phyloP scores from a whole-genome alignment of 2,888 invertebrate species.

The Ichneumoninae sp. region DNA sequence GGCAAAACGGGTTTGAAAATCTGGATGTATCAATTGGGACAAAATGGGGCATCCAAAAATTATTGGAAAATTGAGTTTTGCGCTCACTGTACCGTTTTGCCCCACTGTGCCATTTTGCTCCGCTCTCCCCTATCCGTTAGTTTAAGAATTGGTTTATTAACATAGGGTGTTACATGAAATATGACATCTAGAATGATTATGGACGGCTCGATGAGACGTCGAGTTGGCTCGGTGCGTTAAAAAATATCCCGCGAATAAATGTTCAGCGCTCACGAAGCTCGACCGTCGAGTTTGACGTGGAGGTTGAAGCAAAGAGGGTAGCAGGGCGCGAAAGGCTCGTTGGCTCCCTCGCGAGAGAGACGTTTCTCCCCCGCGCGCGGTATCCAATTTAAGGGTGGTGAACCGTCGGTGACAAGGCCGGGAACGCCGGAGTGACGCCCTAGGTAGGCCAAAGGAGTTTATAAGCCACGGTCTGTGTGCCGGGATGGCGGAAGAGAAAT shows the following conservation, averaged over 20 bases:
- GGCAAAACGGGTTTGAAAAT: too few species aligned
- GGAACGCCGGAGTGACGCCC: conserved; percentile 10
- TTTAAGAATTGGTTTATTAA: too few species aligned
- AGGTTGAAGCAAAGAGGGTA: conserved; percentile 7
- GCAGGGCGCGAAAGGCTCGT: conserved; percentile 20
- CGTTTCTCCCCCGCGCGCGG: conserved; percentile 1
- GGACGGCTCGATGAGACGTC: neutral
- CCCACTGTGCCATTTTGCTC: too few species aligned
- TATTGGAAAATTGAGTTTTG: too few species aligned
- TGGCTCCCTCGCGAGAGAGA: conserved; percentile 1
- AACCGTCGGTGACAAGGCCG: conserved; percentile 52
- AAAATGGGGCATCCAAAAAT: too few species aligned
- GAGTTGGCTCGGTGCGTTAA: neutral
- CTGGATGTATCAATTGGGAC: too few species aligned
- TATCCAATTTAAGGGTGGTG: conserved; percentile 58
- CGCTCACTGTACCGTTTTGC: too few species aligned
- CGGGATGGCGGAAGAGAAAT: neutral
- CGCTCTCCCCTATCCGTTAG: too few species aligned
- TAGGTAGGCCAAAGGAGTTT: conserved; percentile 32
- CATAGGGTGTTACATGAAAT: too few species aligned
- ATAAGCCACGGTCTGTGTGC: conserved; percentile 15
- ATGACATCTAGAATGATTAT: neutral
- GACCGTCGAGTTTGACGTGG: neutral
- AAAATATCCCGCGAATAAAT: neutral
- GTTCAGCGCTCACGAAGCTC: neutral